These are phyloP conservation scores for Drosophila mayaguana DNA, from an alignment of 2,888 invertebrate species.

Conservation along the genomic window DNA sequence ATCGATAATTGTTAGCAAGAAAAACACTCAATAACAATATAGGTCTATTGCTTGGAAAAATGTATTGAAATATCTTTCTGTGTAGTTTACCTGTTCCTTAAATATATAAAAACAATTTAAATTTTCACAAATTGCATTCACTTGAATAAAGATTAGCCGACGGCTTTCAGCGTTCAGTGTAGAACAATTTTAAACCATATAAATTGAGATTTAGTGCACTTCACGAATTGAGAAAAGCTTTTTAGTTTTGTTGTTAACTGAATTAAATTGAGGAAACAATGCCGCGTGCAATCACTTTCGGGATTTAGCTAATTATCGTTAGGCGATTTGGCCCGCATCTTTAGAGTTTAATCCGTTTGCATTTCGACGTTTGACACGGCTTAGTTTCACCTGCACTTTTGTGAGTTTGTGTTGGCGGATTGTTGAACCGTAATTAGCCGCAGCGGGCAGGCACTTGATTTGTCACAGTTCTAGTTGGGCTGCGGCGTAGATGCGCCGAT, in stretches of 20 bases:
- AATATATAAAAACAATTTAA: not conserved
- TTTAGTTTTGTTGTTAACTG: constrained; percentile 12
- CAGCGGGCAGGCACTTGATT: constrained; percentile 56
- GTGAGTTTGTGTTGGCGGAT: constrained; percentile 23
- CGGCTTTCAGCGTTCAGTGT: constrained; percentile 47
- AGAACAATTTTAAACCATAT: constrained; percentile 23
- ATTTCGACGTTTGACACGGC: constrained; percentile 40
- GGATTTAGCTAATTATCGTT: constrained; percentile 47
- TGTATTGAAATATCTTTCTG: too few relatives aligned
- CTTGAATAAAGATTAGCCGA: constrained; percentile 46
- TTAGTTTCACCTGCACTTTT: constrained; percentile 36
- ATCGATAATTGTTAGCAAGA: too few relatives aligned
- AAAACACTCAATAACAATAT: too few relatives aligned
- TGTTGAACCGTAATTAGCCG: constrained; percentile 57
- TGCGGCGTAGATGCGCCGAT: constrained; percentile 33
- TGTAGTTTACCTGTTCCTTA: constrained; percentile 34
- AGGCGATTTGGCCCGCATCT: constrained; percentile 39
- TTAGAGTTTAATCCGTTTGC: constrained; percentile 58
- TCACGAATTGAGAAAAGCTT: constrained; percentile 23
- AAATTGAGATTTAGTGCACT: constrained; percentile 29
- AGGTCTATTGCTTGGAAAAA: too few relatives aligned
- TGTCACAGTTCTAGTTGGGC: constrained; percentile 67
- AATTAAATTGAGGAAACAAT: constrained; percentile 31
- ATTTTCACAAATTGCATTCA: constrained; percentile 6
- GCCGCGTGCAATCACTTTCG: constrained; percentile 22